Percentiles rank a stretch among this genome's conserved stretches.
Conservation (phyloP, 2,797 vertebrate species). For the Neosilurus mollespiculum region DNA sequence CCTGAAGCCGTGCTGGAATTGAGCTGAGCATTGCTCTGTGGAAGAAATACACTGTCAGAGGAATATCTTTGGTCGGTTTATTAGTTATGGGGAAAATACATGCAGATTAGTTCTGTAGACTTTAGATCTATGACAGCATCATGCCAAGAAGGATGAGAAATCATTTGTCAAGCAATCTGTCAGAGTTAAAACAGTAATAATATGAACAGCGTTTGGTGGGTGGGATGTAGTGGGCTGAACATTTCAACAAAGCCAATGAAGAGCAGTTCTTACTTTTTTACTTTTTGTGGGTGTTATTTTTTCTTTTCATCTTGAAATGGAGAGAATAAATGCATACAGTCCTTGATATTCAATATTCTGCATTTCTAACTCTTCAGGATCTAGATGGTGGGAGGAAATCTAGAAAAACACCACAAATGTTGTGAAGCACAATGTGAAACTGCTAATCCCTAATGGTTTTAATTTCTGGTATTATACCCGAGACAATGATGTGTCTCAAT, state of each 20-base stretch:
- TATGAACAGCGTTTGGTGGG: not conserved
- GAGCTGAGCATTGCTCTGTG: slow-evolving; percentile 46
- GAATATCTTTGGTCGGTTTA: slow-evolving; percentile 44
- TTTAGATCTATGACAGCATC: not conserved
- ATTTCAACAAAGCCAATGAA: not conserved
- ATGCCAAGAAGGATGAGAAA: not conserved
- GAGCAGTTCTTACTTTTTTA: not conserved
- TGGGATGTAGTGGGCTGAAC: not conserved
- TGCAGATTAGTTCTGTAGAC: too few relatives aligned
- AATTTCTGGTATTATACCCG: not conserved
- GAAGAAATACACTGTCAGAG: not conserved
- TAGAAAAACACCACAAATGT: not conserved
- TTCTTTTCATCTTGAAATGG: not conserved
- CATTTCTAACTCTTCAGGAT: not conserved
- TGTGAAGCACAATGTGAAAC: not conserved
- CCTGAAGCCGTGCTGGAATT: slow-evolving; percentile 48
- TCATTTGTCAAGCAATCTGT: not conserved
- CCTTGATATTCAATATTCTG: not conserved
- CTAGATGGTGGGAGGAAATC: not conserved
- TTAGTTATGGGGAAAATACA: not conserved
- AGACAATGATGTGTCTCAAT: not conserved
- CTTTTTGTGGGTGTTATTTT: not conserved
- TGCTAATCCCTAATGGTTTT: not conserved
- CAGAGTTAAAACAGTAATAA: not conserved
- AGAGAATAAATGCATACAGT: not conserved